Percentiles rank a stretch among this genome's conserved stretches.
Conservation (phyloP, 1,140 invertebrate genomes). For the Macrocentrus cingulum region DNA sequence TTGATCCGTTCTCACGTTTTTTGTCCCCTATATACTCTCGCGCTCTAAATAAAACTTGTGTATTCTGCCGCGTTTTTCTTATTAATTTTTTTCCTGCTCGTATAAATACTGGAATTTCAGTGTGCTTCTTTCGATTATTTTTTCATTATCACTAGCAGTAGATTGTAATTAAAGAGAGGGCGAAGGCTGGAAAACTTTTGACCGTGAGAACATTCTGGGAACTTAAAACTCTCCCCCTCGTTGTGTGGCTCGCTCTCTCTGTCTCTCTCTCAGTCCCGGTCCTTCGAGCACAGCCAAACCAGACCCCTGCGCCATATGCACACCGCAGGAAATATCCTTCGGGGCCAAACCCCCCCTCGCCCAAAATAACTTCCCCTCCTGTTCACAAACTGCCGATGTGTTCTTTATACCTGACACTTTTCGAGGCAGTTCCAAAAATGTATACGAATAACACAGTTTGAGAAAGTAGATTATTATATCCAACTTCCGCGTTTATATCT, state of each 20-base stretch:
- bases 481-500: no score
- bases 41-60: no score
- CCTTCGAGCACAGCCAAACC: slow-evolving; percentile 23
- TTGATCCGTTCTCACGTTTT: no score
- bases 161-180: background rate
- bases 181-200: slow-evolving; percentile 51
- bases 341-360: slow-evolving; percentile 20
- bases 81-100: no score
- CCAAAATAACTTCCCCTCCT: slow-evolving; percentile 19
- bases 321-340: slow-evolving; percentile 49
- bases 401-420: slow-evolving; percentile 7
- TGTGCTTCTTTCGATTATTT: slow-evolving; percentile 1
- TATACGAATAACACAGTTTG: no score
- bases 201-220: slow-evolving; percentile 59
- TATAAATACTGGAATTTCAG: no score
- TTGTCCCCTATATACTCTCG: no score
- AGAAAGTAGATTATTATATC: no score
- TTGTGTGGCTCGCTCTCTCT: no score
- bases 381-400: background rate
- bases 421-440: background rate
- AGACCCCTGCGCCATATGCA: slow-evolving; percentile 51
- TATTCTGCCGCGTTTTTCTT: no score
- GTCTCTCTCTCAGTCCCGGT: slow-evolving; percentile 21
- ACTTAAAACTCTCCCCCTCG: slow-evolving; percentile 37
- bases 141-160: background rate